Base-by-base conservation (phyloP, 2,888 invertebrate genomes). In the Lasiommata megera region DNA sequence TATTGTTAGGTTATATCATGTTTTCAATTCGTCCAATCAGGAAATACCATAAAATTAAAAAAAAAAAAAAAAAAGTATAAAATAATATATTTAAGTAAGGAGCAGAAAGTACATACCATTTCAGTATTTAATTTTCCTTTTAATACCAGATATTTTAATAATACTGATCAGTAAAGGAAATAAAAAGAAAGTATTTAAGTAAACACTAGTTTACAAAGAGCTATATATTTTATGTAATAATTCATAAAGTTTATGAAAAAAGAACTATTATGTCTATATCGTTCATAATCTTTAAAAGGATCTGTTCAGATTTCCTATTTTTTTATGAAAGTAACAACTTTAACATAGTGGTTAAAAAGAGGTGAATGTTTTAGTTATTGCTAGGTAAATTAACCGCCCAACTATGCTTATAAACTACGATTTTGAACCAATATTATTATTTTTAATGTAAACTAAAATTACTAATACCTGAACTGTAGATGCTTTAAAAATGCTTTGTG, bases 401-500 rank as follows among this genome's bases (percentile, higher is more conserved):
- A n/a, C 1, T n/a, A 18, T 41, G 28, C 12, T n/a, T 43, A 16
- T 40, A 3, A 3, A 23, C 23, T 23, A 23, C 5, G 5, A 23
- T 23, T 23, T 23, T 23, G 23, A 23, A 23, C 29, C 12, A 14
- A 44, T 46, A 17, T 12, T 37, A 17, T 12, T 37, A 37, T 28
- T 31, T 34, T 17, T 9, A 28, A 31, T 55, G 37, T 56, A 17
- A 16, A 54, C 44, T 56, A 38, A 50, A 34, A 50, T 48, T 23
- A 43, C 47, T 56, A 54, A 46, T 46, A 8, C 16, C 29, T 52
- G 44, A 55, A 36, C 34, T 50, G 11, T 66, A 67, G 67, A 72
- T 68, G 65, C 67, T 74, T 74, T 76, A 74, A 71, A 57, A 71
- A 62, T 44, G 62, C 59, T 66, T 73, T 79, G 82, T 82, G 82